Base-by-base conservation (phyloP, 2,888 invertebrate species). In the Ophraella communa region DNA sequence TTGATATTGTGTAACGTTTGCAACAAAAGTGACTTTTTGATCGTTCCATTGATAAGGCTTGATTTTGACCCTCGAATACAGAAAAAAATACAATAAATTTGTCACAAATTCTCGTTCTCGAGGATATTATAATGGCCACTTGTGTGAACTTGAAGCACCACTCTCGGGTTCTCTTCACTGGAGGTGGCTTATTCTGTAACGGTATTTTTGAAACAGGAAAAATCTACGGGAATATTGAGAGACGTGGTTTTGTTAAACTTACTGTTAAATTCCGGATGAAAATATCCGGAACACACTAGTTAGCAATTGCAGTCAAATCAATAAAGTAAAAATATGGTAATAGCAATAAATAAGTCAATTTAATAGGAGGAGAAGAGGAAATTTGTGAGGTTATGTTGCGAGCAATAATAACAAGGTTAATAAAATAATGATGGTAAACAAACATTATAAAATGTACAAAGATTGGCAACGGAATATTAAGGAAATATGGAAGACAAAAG, bases 31-130 rank as follows among this genome's bases (percentile, higher is more conserved):
- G 75, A 77, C 76, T 76, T 74, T 72, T 49, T 67, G 73, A 70
- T 72, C 63, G 65, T 65, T 66, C 65, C 59, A 70, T n/a, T n/a
- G 73, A 74, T 71, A 72, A 70, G 66, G 69, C 72, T n/a, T 65
- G 60, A 68, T 44, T 60, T 65, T 60, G 69, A 71, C 74, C 74
- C 72, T 74, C 71, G 7, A 14, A n/a, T n/a, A n/a, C n/a, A n/a
- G n/a, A n/a, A n/a, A 70, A 68, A 75, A 75, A 76, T 72, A 72
- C 72, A 75, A 73, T 72, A 73, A 73, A 73, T 74, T 74, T 73
- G 74, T 73, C 72, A 73, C 74, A 74, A 75, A 72, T 73, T 72
- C 11, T 73, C 70, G 71, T 73, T 71, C n/a, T n/a, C 65, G 70
- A 55, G 42, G 72, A 73, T 73, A 72, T 73, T 70, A 70, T 73